phyloP scores from a whole-genome alignment of 1,140 invertebrate species.

The Heliconius himera region DNA sequence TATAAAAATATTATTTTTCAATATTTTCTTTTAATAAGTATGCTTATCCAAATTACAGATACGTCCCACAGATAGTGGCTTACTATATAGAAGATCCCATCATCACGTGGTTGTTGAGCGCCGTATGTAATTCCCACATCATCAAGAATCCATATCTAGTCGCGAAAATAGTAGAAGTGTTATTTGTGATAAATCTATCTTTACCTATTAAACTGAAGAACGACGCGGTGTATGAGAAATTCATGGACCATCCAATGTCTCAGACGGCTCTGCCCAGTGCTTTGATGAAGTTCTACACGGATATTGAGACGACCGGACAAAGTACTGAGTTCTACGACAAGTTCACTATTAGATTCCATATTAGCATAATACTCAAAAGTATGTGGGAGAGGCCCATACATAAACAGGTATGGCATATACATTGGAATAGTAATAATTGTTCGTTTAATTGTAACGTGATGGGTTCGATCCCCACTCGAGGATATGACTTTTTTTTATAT shows the following conservation, averaged over 20 bases:
- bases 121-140: slow-evolving; percentile 94
- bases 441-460: too few species aligned
- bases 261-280: slow-evolving; percentile 91
- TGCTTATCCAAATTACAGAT: slow-evolving; percentile 83
- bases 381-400: slow-evolving; percentile 89
- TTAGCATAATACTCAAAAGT: slow-evolving; percentile 97
- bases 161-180: slow-evolving; percentile 96
- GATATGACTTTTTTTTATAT: too few species aligned
- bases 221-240: slow-evolving; percentile 71
- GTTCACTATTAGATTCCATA: slow-evolving; percentile 98
- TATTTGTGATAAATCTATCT: slow-evolving; percentile 95
- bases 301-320: slow-evolving; percentile 98
- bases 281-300: slow-evolving; percentile 99
- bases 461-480: too few species aligned
- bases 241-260: slow-evolving; percentile 93
- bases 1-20: too few species aligned
- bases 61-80: slow-evolving; percentile 87
- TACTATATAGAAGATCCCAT: slow-evolving; percentile 91
- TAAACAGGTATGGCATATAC: slow-evolving; percentile 60
- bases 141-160: slow-evolving; percentile 98
- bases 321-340: slow-evolving; percentile 99
- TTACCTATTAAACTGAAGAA: slow-evolving; percentile 87
- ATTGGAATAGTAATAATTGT: too few species aligned
- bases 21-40: not conserved
- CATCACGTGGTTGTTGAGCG: slow-evolving; percentile 93